Evolutionary conservation across 2,113 vertebrate species (phyloP), one percentile per base, ranked within the genome.

Genomic region (Sardina pilchardus): DNA sequence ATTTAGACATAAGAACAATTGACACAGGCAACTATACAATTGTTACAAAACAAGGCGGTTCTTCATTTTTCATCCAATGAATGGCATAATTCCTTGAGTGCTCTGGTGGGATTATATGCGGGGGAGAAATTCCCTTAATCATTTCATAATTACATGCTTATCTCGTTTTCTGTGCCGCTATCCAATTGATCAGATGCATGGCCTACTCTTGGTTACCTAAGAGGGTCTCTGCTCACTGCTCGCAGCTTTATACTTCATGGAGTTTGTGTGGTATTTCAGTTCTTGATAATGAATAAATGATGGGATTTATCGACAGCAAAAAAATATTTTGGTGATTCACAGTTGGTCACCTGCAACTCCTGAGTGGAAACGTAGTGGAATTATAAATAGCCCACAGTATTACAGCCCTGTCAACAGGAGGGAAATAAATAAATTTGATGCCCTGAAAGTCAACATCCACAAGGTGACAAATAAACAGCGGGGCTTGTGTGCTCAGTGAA

Each of bases 401-500:
- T 78, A 34, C 42, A 84, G 81, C 21, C 83, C 67, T 81, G 45
- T 0, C 36, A 81, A 36, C 80, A 86, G 26, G n/a, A 53, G 7
- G 2, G 71, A 7, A 81, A 80, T 42, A 88, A 89, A 83, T 85
- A 83, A 42, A 1, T 16, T 14, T 83, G 88, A 89, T 42, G 50
- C 84, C 63, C 63, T 3, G 26, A 67, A 81, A 21, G 81, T 86
- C 82, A 47, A 88, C 84, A 87, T 91, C 90, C 86, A 81, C 89
- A 84, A 89, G 87, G 87, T 90, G 88, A 88, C 90, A 87, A 89
- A 86, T 89, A 91, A 92, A 92, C 89, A 86, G 88, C 82, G 21
- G 91, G 91, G 88, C 89, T 85, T 91, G 90, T 89, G 89, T 87
- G 91, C 84, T 91, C 87, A 88, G 90, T 90, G 89, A 91, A 92